Evolutionary conservation across 2,113 vertebrate species (phyloP), one percentile per base, ranked within the genome.

Genomic region (Antechinus flavipes): DNA sequence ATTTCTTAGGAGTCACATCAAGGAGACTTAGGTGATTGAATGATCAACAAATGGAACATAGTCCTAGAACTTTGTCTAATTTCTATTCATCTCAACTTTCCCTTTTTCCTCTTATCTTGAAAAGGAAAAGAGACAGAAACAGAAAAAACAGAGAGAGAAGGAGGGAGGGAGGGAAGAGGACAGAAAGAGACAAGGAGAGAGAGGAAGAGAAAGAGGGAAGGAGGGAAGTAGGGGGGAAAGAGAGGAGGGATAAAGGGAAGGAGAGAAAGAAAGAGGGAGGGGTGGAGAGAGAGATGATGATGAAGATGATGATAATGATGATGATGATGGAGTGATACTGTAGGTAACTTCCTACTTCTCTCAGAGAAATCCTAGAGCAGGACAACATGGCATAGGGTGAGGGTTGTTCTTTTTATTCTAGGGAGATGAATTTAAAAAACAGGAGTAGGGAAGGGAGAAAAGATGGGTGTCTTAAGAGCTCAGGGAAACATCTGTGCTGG

Each of bases 401-500:
- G 61, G 90, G 46, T 53, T 91, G 47, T 93, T 93, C 14, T 76
- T n/a, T 76, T 76, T 76, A 19, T 76, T 76, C 22, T n/a, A 42
- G 96, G 92, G 91, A 95, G 95, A 97, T 47, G 94, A 46, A 54
- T 94, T 93, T 96, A 97, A 97, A 95, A 94, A 95, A 97, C 95
- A 97, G 76, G 96, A 93, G 92, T 91, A 95, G 93, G 76, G 97
- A 97, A 97, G 95, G 90, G 61, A 93, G 94, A 3, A 24, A 27
- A 89, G 91, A 97, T 95, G 95, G 93, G 90, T 42, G 68, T 76
- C 35, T 22, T 76, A 22, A 76, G 68, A 95, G 94, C 97, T 97
- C 96, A 89, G 91, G 97, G 95, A 97, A 98, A 98, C 97, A 97
- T 98, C 98, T 98, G 97, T 95, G 42, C 94, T 98, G 98, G 98